Conservation (phyloP, 2,888 invertebrate genomes). For the Nomada fabriciana region DNA sequence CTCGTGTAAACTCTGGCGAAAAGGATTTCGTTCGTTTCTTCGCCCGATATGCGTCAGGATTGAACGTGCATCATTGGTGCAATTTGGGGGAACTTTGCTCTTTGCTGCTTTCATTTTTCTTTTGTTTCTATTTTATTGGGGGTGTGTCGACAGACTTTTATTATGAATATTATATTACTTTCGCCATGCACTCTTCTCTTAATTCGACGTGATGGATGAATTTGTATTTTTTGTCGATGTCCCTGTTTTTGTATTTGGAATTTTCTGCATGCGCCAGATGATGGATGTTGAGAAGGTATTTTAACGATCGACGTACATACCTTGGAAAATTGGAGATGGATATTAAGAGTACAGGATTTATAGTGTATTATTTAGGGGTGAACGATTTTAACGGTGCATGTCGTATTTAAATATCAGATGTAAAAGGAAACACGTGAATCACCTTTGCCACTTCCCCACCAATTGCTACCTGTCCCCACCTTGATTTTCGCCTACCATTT, state of each 20-base stretch:
- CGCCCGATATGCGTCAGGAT: too few species aligned
- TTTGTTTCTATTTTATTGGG: too few species aligned
- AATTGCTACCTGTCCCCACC: not conserved
- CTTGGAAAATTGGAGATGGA: conserved; percentile 1
- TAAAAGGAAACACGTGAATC: conserved; percentile 50
- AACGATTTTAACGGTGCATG: conserved; percentile 43
- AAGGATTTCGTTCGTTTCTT: not conserved
- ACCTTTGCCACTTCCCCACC: conserved; percentile 23
- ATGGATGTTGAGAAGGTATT: not conserved
- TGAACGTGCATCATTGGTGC: not conserved
- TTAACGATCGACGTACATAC: not conserved
- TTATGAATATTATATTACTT: not conserved
- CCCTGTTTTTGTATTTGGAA: not conserved
- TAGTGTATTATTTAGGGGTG: conserved; percentile 17
- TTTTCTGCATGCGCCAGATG: too few species aligned
- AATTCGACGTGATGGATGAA: too few species aligned
- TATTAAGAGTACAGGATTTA: not conserved
- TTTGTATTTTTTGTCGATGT: not conserved
- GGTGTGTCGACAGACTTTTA: not conserved
- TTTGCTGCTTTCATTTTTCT: too few species aligned
- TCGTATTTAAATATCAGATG: conserved; percentile 32
- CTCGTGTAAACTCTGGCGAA: not conserved
- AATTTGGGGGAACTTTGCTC: too few species aligned
- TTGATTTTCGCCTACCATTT: conserved; percentile 45
- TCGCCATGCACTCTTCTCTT: not conserved